Conservation (phyloP, 2,797 vertebrate species). For the Melanotaenia maccullochi region DNA sequence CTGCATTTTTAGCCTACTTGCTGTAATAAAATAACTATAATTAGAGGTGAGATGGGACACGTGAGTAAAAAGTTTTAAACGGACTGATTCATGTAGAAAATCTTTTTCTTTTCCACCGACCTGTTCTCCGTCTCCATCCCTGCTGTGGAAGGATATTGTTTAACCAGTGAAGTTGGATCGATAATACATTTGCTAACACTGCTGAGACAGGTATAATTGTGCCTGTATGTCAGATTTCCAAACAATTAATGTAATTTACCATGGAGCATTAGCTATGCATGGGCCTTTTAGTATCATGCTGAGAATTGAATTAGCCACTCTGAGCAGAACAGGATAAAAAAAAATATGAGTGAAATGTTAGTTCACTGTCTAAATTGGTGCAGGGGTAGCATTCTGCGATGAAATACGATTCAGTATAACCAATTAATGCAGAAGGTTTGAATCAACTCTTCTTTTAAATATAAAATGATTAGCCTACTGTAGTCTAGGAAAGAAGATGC, state of each 20-base stretch:
- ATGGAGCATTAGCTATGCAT: slow-evolving; percentile 58
- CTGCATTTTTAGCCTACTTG: not conserved
- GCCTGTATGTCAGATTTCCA: slow-evolving; percentile 72
- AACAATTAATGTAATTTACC: slow-evolving; percentile 79
- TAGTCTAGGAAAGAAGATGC: not conserved
- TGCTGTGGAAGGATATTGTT: slow-evolving; percentile 59
- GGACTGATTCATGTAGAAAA: slow-evolving; percentile 7
- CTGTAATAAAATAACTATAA: not conserved
- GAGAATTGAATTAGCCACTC: slow-evolving; percentile 59
- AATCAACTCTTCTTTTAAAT: not conserved
- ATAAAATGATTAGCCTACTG: not conserved
- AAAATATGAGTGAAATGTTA: slow-evolving; percentile 55
- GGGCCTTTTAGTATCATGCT: slow-evolving; percentile 53
- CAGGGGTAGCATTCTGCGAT: slow-evolving; percentile 22
- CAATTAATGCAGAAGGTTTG: not conserved
- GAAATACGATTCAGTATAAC: not conserved
- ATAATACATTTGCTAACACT: slow-evolving; percentile 74
- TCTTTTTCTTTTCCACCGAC: slow-evolving; percentile 37
- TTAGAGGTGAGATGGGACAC: no score
- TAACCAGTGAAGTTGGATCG: slow-evolving; percentile 73
- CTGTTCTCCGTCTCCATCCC: slow-evolving; percentile 16
- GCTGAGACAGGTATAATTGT: slow-evolving; percentile 79
- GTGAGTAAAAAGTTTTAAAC: no score
- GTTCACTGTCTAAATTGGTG: slow-evolving; percentile 9
- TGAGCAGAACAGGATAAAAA: slow-evolving; percentile 62